phyloP scores from a whole-genome alignment of 2,113 vertebrate genomes.

The Aythya baeri region DNA sequence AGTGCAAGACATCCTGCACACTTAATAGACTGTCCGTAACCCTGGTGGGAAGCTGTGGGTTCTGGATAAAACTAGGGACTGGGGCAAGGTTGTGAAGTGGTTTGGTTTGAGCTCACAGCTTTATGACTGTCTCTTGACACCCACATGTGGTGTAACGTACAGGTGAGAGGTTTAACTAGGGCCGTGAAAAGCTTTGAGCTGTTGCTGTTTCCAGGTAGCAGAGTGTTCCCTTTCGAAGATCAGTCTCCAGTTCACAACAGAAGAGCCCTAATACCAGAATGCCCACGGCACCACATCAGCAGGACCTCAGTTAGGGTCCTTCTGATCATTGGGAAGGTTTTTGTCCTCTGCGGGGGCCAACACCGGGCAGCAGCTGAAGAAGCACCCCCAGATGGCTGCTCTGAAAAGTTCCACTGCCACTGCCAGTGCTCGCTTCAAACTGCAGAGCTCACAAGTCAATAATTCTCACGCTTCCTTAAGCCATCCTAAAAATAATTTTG shows the following conservation, averaged over 20 bases:
- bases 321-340: not conserved
- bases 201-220: not conserved
- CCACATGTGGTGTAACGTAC: not conserved
- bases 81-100: not conserved
- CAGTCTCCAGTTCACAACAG: not conserved
- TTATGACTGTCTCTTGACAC: not conserved
- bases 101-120: not conserved
- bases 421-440: not conserved
- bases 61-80: not conserved
- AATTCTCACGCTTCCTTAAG: not conserved
- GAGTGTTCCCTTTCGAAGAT: not conserved
- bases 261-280: not conserved
- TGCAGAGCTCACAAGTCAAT: not conserved
- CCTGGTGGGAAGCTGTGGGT: not conserved
- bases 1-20: not conserved
- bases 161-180: not conserved
- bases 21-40: not conserved
- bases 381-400: not conserved
- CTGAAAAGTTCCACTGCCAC: not conserved
- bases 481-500: not conserved
- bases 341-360: not conserved
- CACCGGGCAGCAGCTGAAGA: not conserved
- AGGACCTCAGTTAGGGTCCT: not conserved
- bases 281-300: not conserved
- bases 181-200: not conserved